Evolutionary conservation across 2,113 vertebrate species (phyloP).

Genomic region (Psittacula cyanocephala): DNA sequence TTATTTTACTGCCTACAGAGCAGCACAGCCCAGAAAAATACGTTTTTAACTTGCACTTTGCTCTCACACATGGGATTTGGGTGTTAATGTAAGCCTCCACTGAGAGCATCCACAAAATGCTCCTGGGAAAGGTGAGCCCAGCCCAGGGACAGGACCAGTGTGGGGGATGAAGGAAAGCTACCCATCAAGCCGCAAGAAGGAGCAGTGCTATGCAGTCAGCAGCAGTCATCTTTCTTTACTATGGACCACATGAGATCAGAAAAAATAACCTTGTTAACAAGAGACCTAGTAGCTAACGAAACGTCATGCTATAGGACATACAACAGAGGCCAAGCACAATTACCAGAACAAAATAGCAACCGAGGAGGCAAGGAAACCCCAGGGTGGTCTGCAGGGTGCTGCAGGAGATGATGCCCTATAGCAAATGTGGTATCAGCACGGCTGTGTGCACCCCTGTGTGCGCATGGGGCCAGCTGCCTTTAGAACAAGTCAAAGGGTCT

Average conservation of each 20-base stretch:
- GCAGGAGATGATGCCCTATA: not conserved
- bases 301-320: slow-evolving; percentile 71
- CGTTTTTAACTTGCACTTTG: not conserved
- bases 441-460: not conserved
- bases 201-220: not conserved
- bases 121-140: not conserved
- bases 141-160: not conserved
- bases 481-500: not conserved
- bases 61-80: rapidly evolving
- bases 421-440: not conserved
- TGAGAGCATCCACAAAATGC: not conserved
- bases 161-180: not conserved
- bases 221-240: slow-evolving; percentile 69
- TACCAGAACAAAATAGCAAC: slow-evolving; percentile 58
- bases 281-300: slow-evolving; percentile 66
- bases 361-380: not conserved
- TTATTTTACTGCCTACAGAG: not conserved
- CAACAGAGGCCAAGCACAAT: slow-evolving; percentile 73
- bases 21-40: not conserved
- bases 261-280: slow-evolving; percentile 62
- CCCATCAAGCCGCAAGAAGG: not conserved
- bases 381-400: not conserved
- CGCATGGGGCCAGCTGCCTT: not conserved
- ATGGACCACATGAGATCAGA: slow-evolving; percentile 63
- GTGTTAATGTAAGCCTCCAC: rapidly evolving